phyloP scores from a whole-genome alignment of 2,888 invertebrate species.

The Epicampocera succincta region DNA sequence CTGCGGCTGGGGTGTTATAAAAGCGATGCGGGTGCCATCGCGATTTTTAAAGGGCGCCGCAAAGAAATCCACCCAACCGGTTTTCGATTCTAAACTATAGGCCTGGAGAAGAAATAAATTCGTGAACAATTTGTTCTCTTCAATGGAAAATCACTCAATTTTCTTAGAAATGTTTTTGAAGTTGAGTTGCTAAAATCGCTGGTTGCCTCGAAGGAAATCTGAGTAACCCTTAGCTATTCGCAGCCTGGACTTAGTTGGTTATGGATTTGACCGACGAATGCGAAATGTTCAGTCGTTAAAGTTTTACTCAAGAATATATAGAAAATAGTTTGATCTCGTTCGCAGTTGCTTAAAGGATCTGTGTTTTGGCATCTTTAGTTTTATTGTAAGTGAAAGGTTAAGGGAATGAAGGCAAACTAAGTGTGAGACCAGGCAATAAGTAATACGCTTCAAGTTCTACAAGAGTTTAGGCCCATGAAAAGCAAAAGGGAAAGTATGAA shows the following conservation, averaged over 20 bases:
- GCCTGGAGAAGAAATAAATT: constrained; percentile 68
- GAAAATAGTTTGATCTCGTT: not conserved
- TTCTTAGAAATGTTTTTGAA: not conserved
- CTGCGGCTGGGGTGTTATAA: constrained; percentile 87
- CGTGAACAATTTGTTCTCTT: not conserved
- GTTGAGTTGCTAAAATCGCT: not conserved
- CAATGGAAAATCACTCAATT: not conserved
- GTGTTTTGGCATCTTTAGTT: no score
- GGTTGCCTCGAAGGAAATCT: constrained; percentile 12
- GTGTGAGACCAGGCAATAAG: not conserved
- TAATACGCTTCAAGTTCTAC: not conserved
- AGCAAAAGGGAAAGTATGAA: not conserved
- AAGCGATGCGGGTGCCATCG: constrained; percentile 86
- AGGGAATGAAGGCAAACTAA: constrained; percentile 11
- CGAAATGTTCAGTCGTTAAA: constrained; percentile 49
- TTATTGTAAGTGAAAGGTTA: not conserved
- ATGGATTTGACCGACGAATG: constrained; percentile 57
- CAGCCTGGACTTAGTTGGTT: constrained; percentile 29
- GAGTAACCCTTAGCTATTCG: constrained; percentile 21
- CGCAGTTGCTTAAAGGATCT: not conserved
- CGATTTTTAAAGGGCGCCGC: constrained; percentile 87
- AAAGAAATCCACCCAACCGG: constrained; percentile 92
- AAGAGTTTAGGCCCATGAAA: not conserved
- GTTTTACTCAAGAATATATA: not conserved
- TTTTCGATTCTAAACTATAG: constrained; percentile 77